Evolutionary conservation across 1,140 invertebrate genomes (phyloP), one percentile per base, ranked within the genome.

Genomic region (Penaeus vannamei): DNA sequence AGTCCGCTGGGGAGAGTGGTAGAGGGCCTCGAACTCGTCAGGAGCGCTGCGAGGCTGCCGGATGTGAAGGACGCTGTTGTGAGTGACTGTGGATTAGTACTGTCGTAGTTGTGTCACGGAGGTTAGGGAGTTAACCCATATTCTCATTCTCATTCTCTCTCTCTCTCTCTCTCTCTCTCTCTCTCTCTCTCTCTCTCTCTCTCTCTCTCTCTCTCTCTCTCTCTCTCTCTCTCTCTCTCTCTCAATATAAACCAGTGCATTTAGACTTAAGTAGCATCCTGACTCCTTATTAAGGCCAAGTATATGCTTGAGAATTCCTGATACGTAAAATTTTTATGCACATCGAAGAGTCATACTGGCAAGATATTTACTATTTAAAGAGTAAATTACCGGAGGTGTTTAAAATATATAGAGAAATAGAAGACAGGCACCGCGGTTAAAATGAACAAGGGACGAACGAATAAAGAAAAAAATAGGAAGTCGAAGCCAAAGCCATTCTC

Each of bases 1-100:
- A 84, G 87, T 84, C 87, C 87, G 8, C 42, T 89, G 19, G 87
- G 87, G 14, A 36, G n/a, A 26, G 87, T 85, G 23, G 87, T 84
- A 53, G 20, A 79, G 2, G 87, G 87, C 32, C 46, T 89, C 19
- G 87, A 84, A 4, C n/a, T 89, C 19, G 72, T 84, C 14, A 60
- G 83, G 7, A 59, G 20, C 1, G 87, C 76, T 26, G 87, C 87
- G 22, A 84, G 42, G 23, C 69, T 89, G 0, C 20, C 60, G 23
- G 77, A 85, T 53, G 32, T 84, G 20, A 46, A 61, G n/a, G 87
- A 84, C 14, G 82, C 61, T 14, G 76, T 59, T 22, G 22, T 89
- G 59, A 89, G 69, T 53, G 82, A 89, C 69, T 85, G 87, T 84
- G 87, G 87, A 8, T 77, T 89, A 23, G 69, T 89, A 29, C 53